phyloP scores from a whole-genome alignment of 1,140 invertebrate genomes.

The Drosophila malerkotliana region DNA sequence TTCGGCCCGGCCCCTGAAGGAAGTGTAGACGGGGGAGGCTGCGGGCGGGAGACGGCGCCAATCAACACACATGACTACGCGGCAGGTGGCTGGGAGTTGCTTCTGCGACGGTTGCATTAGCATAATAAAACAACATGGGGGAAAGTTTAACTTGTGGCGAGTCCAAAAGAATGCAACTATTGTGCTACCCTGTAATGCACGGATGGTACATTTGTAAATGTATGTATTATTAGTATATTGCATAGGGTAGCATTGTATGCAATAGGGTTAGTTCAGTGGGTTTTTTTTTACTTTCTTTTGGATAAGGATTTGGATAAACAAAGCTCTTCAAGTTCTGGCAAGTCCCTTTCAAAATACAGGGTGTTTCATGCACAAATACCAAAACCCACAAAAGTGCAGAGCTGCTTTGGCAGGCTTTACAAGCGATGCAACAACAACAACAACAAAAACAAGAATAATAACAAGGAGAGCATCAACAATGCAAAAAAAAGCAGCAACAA shows the following conservation, averaged over 20 bases:
- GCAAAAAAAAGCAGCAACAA: conserved; percentile 19
- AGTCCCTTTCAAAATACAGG: conserved; percentile 18
- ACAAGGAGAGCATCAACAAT: conserved; percentile 17
- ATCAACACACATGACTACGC: conserved; percentile 50
- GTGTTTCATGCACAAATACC: conserved; percentile 34
- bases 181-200: neutral
- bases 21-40: conserved; percentile 6
- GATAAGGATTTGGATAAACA: no score
- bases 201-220: no score
- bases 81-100: conserved; percentile 36
- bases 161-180: neutral
- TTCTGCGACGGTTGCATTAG: conserved; percentile 57
- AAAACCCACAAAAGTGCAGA: conserved; percentile 47
- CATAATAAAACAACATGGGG: conserved; percentile 54
- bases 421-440: conserved; percentile 28
- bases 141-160: conserved; percentile 17
- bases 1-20: neutral
- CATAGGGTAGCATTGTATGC: no score
- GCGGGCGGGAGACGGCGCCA: conserved; percentile 27
- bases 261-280: no score
- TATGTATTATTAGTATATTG: no score
- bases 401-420: conserved; percentile 69
- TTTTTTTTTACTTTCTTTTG: neutral
- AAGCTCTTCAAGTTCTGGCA: neutral
- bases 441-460: conserved; percentile 17